Evolutionary conservation across 1,140 invertebrate genomes (phyloP), one percentile per base, ranked within the genome.

Genomic region (Cyclina sinensis): DNA sequence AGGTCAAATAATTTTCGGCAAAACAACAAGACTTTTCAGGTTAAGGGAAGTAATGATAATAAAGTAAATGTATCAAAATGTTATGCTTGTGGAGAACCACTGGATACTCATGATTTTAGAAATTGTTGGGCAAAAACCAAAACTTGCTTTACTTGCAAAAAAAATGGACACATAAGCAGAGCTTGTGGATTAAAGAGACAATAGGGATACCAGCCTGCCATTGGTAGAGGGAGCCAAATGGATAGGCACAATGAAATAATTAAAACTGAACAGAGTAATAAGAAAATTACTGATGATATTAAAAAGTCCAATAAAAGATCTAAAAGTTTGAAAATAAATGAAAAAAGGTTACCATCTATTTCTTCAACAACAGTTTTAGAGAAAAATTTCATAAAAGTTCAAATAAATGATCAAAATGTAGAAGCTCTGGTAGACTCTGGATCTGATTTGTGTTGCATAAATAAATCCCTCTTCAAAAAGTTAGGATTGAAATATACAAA

Each of bases 211-310:
- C 18, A 27, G 81, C 81, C 81, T 83, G 32, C 39, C 62, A 30
- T 35, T 83, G 81, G 81, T 83, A 43, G 81, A 65, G 81, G 81
- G 62, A 83, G 70, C 57, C 81, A 83, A 18, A 18, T 70, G 46
- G 65, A 83, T 48, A 83, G 81, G 81, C 81, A 18, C 16, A 70
- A 70, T 2, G 2, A 16, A 59, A 62, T 4, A n/a, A 24, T 12
- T 62, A 43, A 0, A 24, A 4, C 51, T 35, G 32, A 35, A 2
- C 68, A 73, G 12, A 73, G 21, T 54, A 80, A 37, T 32, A 11
- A 12, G 30, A 81, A 81, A 62, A 81, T 21, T 35, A 35, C 4
- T 59, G 37, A 57, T 24, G 1, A 27, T 4, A 80, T 51, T 18
- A 57, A 37, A 80, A 12, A 74, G n/a, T 74, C 35, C 5, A 57